Percentiles rank a stretch among this genome's conserved stretches.
Evolutionary conservation across 37 sponge, comb jelly and placozoan species (phyloP).

Genomic region (Bolinopsis microptera): DNA sequence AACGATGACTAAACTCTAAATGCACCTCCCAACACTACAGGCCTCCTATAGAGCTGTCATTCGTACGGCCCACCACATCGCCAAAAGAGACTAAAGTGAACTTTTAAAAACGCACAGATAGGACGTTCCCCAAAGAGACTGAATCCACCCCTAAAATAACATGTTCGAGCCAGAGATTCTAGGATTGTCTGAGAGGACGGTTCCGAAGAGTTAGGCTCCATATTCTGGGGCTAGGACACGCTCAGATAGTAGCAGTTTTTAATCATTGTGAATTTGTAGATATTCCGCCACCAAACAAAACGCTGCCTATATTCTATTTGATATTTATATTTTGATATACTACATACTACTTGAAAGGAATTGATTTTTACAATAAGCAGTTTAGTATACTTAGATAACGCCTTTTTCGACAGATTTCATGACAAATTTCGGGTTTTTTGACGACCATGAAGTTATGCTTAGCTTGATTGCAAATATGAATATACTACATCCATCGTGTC

Average conservation of each 20-base stretch:
- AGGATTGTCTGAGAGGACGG: background rate
- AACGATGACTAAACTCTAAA: conserved; percentile 39
- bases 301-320: background rate
- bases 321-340: background rate
- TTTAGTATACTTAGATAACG: too few relatives aligned
- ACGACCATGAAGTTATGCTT: too few relatives aligned
- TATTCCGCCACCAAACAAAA: background rate
- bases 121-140: background rate
- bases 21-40: background rate
- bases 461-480: too few relatives aligned
- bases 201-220: background rate
- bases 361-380: background rate
- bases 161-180: background rate
- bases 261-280: background rate
- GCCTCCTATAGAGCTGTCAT: too few relatives aligned
- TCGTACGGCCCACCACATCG: too few relatives aligned
- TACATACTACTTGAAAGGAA: background rate
- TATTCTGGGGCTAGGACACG: background rate
- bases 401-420: too few relatives aligned
- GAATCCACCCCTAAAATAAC: background rate
- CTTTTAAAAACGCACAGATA: background rate
- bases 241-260: background rate
- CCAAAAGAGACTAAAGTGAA: background rate
- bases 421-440: too few relatives aligned
- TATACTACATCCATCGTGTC: too few relatives aligned